Evolutionary conservation across 2,113 vertebrate species (phyloP).

Genomic region (Gobio gobio): DNA sequence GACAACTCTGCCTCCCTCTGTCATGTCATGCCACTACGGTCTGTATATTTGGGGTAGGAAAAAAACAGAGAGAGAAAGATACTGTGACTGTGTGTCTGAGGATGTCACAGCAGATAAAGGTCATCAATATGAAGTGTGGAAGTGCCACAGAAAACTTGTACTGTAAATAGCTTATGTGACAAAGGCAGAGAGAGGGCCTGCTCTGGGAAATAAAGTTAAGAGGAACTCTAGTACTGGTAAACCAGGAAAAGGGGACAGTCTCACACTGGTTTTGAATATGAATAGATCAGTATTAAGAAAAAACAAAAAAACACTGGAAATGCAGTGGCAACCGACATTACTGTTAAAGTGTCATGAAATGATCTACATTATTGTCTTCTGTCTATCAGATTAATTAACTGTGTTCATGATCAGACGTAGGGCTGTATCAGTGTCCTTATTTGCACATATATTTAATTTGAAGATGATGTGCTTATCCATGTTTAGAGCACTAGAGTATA

Average conservation of each 20-base stretch:
- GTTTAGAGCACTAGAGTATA: too few species aligned
- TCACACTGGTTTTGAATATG: background rate
- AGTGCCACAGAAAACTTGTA: slow-evolving; percentile 48
- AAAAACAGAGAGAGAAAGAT: background rate
- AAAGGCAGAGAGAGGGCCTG: background rate
- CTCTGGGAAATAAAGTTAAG: background rate
- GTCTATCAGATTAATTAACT: too few species aligned
- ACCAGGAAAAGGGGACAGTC: background rate
- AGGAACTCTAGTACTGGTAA: background rate
- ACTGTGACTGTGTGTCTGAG: slow-evolving; percentile 6
- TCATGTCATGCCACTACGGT: background rate
- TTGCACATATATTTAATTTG: too few species aligned
- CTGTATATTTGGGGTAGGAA: background rate
- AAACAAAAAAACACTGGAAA: background rate
- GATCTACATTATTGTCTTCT: too few species aligned
- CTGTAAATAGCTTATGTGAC: background rate
- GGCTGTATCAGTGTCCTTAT: too few species aligned
- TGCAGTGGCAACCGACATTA: background rate
- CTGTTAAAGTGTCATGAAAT: background rate
- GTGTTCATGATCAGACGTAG: too few species aligned
- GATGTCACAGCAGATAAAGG: slow-evolving; percentile 56
- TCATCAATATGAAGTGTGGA: slow-evolving; percentile 55
- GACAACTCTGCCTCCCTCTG: slow-evolving; percentile 19
- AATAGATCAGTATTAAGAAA: background rate
- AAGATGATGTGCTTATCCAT: too few species aligned